phyloP scores from a whole-genome alignment of 2,797 vertebrate species.

The Dipus sagitta region DNA sequence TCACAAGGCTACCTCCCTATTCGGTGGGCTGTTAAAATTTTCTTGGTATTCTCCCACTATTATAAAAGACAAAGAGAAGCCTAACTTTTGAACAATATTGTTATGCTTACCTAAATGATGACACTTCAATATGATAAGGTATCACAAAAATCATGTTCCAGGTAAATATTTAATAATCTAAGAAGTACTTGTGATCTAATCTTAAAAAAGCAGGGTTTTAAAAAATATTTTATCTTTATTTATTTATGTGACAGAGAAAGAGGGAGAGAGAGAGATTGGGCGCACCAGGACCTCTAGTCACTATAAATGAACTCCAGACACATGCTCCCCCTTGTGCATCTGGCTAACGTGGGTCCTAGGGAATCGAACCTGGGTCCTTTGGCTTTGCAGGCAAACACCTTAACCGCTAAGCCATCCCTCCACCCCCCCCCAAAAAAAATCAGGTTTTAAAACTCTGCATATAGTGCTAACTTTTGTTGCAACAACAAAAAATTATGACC shows the following conservation, averaged over 20 bases:
- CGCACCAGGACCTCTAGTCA: no score
- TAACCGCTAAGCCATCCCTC: no score
- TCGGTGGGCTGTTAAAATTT: constrained; percentile 31
- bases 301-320: no score
- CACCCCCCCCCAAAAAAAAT: neutral
- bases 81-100: constrained; percentile 47
- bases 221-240: no score
- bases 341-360: no score
- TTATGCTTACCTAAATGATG: constrained; percentile 45
- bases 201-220: neutral
- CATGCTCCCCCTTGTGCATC: no score
- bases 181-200: constrained; percentile 8
- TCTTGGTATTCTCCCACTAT: neutral
- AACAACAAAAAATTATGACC: neutral
- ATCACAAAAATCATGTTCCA: constrained; percentile 36
- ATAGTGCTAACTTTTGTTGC: neutral
- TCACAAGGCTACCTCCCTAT: constrained; percentile 34
- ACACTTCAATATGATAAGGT: constrained; percentile 6
- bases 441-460: constrained; percentile 3
- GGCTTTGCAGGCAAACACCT: no score
- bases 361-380: no score
- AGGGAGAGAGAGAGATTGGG: no score
- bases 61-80: constrained; percentile 19
- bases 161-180: constrained; percentile 39
- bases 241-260: no score